phyloP scores from a whole-genome alignment of 2,113 vertebrate species.

The Nyctibius bracteatus region DNA sequence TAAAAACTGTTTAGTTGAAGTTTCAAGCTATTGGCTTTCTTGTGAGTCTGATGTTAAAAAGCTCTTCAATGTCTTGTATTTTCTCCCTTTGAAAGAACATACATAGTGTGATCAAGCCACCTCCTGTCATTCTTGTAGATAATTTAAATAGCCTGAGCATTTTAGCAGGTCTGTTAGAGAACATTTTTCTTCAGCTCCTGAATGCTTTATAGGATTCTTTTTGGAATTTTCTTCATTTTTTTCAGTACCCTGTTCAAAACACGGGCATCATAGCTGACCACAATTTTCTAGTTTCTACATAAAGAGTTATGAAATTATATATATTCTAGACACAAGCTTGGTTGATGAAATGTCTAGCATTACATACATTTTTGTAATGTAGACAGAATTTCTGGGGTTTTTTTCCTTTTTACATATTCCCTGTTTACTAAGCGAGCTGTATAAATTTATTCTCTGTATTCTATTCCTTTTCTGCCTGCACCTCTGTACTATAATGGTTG shows the following conservation, averaged over 20 bases:
- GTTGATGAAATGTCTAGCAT: not conserved
- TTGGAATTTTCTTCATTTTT: not conserved
- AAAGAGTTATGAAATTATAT: not conserved
- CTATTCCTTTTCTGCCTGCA: not conserved
- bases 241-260: not conserved
- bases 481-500: not conserved
- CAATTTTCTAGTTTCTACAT: not conserved
- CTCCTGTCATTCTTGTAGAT: not conserved
- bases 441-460: not conserved
- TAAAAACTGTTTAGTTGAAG: not conserved
- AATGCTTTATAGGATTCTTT: not conserved
- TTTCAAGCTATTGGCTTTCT: not conserved
- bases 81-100: not conserved
- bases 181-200: not conserved
- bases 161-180: not conserved
- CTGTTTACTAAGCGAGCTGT: not conserved
- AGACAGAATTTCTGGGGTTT: fast-evolving
- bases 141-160: not conserved
- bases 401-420: not conserved
- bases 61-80: not conserved
- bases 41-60: not conserved
- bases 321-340: not conserved
- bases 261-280: not conserved
- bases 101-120: not conserved
- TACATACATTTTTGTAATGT: not conserved